A percentile compares a stretch with the other conserved stretches of the same genome.
phyloP scores from a whole-genome alignment of 2,113 vertebrate genomes.

The Martes martes region DNA sequence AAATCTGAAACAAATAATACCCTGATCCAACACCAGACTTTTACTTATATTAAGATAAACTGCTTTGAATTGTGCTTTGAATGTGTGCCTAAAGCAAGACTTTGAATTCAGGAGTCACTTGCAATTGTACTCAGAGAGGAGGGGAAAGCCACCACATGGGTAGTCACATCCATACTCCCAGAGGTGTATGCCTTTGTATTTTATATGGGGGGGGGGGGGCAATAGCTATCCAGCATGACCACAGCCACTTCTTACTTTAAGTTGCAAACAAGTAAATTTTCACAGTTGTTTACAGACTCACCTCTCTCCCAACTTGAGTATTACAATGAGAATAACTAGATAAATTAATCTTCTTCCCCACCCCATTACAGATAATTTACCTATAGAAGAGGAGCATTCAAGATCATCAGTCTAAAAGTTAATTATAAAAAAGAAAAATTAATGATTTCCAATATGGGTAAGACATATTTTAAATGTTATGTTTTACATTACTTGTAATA shows the following conservation, averaged over 20 bases:
- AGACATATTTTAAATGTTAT: conserved; percentile 10
- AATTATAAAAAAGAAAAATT: conserved; percentile 33
- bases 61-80: conserved; percentile 77
- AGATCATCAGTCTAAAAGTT: neutral
- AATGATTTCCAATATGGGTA: conserved; percentile 22
- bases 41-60: conserved; percentile 81
- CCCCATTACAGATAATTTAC: conserved; percentile 20
- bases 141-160: conserved; percentile 31
- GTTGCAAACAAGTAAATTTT: conserved; percentile 46
- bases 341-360: conserved; percentile 14
- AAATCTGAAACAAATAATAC: conserved; percentile 79
- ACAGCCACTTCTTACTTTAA: conserved; percentile 43
- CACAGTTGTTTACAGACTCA: conserved; percentile 45
- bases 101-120: conserved; percentile 54
- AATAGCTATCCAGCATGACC: conserved; percentile 44
- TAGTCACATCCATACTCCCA: conserved; percentile 64
- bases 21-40: conserved; percentile 75
- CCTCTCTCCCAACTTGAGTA: conserved; percentile 45
- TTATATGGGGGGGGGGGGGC: neutral
- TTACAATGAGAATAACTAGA: conserved; percentile 27
- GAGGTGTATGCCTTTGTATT: conserved; percentile 54
- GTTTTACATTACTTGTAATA: conserved; percentile 34
- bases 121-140: conserved; percentile 68
- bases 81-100: conserved; percentile 75
- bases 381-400: neutral